Evolutionary conservation across 2,888 invertebrate genomes (phyloP).

Genomic region (Tetranychus piercei): DNA sequence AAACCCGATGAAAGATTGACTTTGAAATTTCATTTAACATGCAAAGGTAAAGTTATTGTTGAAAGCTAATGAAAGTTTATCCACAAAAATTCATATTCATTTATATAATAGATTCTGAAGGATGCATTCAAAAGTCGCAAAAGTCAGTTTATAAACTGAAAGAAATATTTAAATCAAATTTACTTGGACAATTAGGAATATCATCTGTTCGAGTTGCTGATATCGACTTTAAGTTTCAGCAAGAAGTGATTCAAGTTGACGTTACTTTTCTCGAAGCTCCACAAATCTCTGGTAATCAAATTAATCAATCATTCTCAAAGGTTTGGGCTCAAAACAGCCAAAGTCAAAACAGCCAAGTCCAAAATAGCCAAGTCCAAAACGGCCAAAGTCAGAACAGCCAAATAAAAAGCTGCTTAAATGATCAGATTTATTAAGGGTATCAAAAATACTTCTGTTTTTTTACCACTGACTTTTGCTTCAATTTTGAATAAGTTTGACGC

Average conservation of each 20-base stretch:
- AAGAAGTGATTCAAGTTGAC: not conserved
- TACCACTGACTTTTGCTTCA: too few relatives aligned
- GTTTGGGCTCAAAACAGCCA: too few relatives aligned
- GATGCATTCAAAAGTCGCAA: not conserved
- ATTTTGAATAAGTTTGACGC: too few relatives aligned
- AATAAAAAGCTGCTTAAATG: too few relatives aligned
- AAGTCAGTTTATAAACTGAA: not conserved
- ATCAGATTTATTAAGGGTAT: too few relatives aligned
- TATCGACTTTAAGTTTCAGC: not conserved
- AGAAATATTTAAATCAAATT: not conserved
- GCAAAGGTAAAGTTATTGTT: not conserved
- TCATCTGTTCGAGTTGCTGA: not conserved
- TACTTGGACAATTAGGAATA: not conserved
- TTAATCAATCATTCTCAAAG: too few relatives aligned
- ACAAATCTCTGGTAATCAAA: not conserved
- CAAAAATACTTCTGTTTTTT: too few relatives aligned
- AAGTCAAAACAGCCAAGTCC: too few relatives aligned
- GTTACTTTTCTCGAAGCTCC: not conserved
- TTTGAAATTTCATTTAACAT: not conserved
- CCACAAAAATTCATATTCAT: too few relatives aligned
- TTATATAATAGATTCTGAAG: not conserved
- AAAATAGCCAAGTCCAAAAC: too few relatives aligned
- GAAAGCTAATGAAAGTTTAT: too few relatives aligned
- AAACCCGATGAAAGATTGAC: not conserved
- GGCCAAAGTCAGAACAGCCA: too few relatives aligned